Conservation (phyloP, 2,113 vertebrate species). For the Dipodomys ordii region DNA sequence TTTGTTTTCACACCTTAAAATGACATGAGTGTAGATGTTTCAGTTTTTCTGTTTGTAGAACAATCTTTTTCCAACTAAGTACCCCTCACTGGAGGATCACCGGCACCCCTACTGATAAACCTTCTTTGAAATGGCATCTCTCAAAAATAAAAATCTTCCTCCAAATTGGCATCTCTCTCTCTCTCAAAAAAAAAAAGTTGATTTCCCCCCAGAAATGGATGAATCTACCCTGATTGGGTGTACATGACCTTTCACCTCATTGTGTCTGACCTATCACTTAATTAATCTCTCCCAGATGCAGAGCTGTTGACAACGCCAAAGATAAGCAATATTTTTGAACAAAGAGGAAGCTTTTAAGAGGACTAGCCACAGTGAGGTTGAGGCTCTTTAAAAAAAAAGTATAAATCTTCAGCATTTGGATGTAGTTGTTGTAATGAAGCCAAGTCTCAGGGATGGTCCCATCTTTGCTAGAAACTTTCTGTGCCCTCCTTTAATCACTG, state of each 20-base stretch:
- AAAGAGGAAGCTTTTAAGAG: conserved; percentile 75
- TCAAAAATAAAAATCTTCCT: neutral
- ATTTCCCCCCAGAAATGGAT: conserved; percentile 76
- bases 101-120: conserved; percentile 65
- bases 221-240: conserved; percentile 83
- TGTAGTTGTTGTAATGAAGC: conserved; percentile 1
- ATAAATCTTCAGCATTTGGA: conserved; percentile 36
- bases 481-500: neutral
- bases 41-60: conserved; percentile 57
- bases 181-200: conserved; percentile 80
- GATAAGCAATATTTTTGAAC: conserved; percentile 83
- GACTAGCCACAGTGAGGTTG: conserved; percentile 48
- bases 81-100: neutral
- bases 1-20: conserved; percentile 61
- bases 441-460: conserved; percentile 27
- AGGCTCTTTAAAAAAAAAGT: conserved; percentile 65
- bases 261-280: conserved; percentile 88
- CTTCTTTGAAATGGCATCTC: conserved; percentile 47
- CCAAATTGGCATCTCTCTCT: conserved; percentile 16
- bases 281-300: conserved; percentile 86
- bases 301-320: conserved; percentile 83
- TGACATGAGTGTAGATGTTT: conserved; percentile 56
- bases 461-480: conserved; percentile 52
- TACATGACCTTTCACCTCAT: conserved; percentile 88
- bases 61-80: conserved; percentile 54